Evolutionary conservation across 2,797 vertebrate species (phyloP).

Genomic region (Florisuga fusca): DNA sequence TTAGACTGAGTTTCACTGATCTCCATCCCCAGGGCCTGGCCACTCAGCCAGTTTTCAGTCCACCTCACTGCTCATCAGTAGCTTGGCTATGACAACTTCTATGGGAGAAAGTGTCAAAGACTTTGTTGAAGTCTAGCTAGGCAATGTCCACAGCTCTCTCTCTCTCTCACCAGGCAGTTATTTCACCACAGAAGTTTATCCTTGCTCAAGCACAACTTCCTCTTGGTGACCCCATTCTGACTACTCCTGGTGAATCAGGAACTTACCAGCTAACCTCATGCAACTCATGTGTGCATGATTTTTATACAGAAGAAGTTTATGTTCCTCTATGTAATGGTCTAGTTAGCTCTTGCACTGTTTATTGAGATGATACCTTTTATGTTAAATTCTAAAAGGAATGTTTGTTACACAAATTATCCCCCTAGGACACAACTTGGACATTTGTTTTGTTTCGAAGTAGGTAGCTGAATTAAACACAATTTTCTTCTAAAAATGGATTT

Average conservation of each 20-base stretch:
- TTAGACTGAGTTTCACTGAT: not conserved
- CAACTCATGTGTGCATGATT: not conserved
- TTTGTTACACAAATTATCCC: not conserved
- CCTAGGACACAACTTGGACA: not conserved
- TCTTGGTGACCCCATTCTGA: not conserved
- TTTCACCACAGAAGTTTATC: not conserved
- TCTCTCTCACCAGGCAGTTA: not conserved
- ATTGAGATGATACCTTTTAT: not conserved
- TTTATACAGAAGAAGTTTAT: not conserved
- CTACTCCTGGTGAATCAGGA: not conserved
- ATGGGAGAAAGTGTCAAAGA: rapidly evolving
- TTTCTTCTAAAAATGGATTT: not conserved
- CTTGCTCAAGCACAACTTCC: not conserved
- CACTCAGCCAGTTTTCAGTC: not conserved
- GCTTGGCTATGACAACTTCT: not conserved
- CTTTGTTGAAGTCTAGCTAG: not conserved
- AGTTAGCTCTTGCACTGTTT: not conserved
- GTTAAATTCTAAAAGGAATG: not conserved
- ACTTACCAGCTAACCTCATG: not conserved
- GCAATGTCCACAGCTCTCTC: not conserved
- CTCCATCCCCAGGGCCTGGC: not conserved
- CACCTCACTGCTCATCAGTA: not conserved
- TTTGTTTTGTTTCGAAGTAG: not conserved
- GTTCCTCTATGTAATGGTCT: not conserved
- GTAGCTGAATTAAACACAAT: not conserved